These are phyloP conservation scores for Drosophila nigrodunni DNA, from an alignment of 1,140 invertebrate species.

Conservation along the genomic window DNA sequence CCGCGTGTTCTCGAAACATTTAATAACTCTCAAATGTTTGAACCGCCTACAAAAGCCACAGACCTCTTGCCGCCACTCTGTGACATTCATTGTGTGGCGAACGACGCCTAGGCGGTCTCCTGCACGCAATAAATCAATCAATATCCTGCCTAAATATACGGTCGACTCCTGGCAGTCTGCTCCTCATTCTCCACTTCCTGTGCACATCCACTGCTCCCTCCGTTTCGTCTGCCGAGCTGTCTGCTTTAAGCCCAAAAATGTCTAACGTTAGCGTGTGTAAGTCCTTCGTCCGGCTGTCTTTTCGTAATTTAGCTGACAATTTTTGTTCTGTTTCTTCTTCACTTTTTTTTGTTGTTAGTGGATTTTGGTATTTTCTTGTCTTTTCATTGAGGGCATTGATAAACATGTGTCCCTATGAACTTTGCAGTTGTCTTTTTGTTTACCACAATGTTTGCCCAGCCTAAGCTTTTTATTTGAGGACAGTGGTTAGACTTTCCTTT, in stretches of 20 bases:
- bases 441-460: constrained; percentile 46
- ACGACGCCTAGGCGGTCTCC: constrained; percentile 43
- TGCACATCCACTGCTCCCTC: neutral
- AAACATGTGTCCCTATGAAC: constrained; percentile 56
- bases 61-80: constrained; percentile 32
- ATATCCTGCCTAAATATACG: constrained; percentile 56
- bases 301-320: constrained; percentile 44
- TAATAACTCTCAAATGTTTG: constrained; percentile 37
- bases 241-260: constrained; percentile 51
- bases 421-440: constrained; percentile 61
- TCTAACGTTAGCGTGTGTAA: constrained; percentile 45
- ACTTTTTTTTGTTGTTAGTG: constrained; percentile 11
- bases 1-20: constrained; percentile 7
- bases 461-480: constrained; percentile 50
- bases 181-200: neutral
- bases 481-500: constrained; percentile 32
- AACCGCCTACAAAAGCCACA: constrained; percentile 26
- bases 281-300: constrained; percentile 35
- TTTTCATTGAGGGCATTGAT: constrained; percentile 47
- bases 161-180: constrained; percentile 22
- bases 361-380: constrained; percentile 25
- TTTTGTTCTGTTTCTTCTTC: constrained; percentile 14
- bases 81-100: constrained; percentile 55
- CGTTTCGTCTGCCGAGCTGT: constrained; percentile 25
- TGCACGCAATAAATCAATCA: constrained; percentile 67